Evolutionary conservation across 2,888 invertebrate species (phyloP).

Genomic region (Quadriops clusia): DNA sequence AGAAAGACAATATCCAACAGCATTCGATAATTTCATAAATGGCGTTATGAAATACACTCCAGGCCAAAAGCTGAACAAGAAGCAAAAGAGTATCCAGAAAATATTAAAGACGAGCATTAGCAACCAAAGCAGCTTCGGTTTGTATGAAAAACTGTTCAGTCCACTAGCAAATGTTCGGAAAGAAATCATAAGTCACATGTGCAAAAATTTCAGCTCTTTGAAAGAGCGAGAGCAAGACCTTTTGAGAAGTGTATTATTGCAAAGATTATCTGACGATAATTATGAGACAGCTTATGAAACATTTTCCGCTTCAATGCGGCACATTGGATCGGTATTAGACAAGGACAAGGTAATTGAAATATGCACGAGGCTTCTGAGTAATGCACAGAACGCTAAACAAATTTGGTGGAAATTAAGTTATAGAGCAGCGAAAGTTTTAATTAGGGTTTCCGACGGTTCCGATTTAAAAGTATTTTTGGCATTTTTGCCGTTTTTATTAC

Average conservation of each 20-base stretch:
- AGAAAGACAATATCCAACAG: conserved; percentile 58
- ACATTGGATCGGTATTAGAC: conserved; percentile 16
- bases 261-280: conserved; percentile 57
- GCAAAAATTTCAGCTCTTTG: conserved; percentile 41
- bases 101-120: conserved; percentile 22
- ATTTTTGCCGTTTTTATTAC: conserved; percentile 52
- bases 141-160: conserved; percentile 65
- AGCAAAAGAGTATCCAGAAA: conserved; percentile 22
- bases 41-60: conserved; percentile 35
- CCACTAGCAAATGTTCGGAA: conserved; percentile 51
- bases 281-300: conserved; percentile 47
- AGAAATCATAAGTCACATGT: conserved; percentile 53
- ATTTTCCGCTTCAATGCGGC: conserved; percentile 27
- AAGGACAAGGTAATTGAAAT: conserved; percentile 36
- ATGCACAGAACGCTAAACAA: conserved; percentile 27
- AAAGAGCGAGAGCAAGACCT: conserved; percentile 45
- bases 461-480: conserved; percentile 47
- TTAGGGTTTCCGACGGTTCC: conserved; percentile 28
- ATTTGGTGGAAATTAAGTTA: conserved; percentile 35
- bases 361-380: conserved; percentile 42
- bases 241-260: conserved; percentile 50
- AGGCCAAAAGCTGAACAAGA: conserved; percentile 10
- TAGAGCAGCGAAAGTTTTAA: conserved; percentile 20
- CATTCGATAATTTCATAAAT: conserved; percentile 58
- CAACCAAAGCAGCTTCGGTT: conserved; percentile 27